Evolutionary conservation across 2,888 invertebrate genomes (phyloP), one percentile per base, ranked within the genome.

Genomic region (Chloroclysta siterata): DNA sequence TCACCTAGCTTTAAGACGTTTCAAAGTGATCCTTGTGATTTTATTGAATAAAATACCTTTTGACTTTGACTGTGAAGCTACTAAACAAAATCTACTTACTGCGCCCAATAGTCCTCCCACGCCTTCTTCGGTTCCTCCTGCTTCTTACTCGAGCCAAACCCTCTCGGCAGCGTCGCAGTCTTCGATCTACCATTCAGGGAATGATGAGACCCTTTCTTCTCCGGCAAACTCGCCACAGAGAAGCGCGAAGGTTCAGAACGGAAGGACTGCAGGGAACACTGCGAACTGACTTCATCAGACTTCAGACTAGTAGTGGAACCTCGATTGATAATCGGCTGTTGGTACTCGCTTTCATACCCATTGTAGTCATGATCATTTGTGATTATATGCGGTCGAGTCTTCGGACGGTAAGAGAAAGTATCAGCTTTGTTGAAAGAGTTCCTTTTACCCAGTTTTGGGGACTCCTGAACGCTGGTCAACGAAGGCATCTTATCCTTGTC

Each of bases 101-200:
- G 82, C 0, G 91, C 83, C 93, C 93, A 93, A 71, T 93, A 93
- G 15, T 91, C 91, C 66, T 93, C 91, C 93, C 93, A 93, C 53
- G 84, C 85, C 75, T 87, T 90, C 71, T 65, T 60, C 39, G 54
- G 53, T 14, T 65, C 65, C 10, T 62, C 61, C 22, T 39, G 46
- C 64, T 90, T 88, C 71, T 82, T 89, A 0, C 76, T 87, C 0
- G 92, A 90, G 0, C 90, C 92, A 58, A 91, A 90, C 0, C 92
- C 91, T 33, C 92, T 76, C 0, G 92, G 92, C 50, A 93, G 68
- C 0, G 93, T 92, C 0, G 92, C 89, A 0, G 90, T 92, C 70
- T 75, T 87, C 3, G 75, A 70, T 60, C 84, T 83, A 0, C 89
- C 90, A 60, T 90, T 90, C 22, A 87, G 63, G 0, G 87, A 84